Conservation (phyloP, 2,113 vertebrate genomes). For the Ageneiosus marmoratus region DNA sequence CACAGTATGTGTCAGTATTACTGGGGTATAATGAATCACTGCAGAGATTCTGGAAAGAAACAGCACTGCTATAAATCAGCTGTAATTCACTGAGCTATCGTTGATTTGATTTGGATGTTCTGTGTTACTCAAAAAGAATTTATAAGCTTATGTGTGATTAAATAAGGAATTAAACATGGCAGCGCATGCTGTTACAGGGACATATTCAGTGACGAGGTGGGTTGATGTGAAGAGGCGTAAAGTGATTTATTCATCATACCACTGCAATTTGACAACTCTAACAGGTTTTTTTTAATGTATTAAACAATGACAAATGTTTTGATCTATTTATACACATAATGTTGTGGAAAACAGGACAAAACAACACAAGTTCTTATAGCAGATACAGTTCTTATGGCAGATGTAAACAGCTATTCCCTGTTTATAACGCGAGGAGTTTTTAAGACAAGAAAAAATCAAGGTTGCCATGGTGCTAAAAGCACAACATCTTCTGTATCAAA, state of each 20-base stretch:
- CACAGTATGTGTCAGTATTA: constrained; percentile 11
- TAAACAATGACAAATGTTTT: background rate
- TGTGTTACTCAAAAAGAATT: background rate
- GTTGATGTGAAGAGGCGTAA: background rate
- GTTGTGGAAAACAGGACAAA: background rate
- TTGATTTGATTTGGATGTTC: background rate
- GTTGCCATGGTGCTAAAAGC: background rate
- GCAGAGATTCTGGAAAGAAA: background rate
- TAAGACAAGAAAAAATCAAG: background rate
- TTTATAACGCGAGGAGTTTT: background rate
- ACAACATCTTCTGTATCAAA: background rate
- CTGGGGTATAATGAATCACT: background rate
- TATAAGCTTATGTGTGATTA: background rate
- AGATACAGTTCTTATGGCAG: background rate
- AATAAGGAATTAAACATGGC: background rate
- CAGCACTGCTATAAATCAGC: background rate
- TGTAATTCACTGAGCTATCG: background rate
- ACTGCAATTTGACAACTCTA: background rate
- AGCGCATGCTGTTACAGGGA: background rate
- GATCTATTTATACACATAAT: background rate
- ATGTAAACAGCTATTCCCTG: background rate
- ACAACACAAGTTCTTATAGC: background rate
- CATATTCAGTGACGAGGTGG: background rate
- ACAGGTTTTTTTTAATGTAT: background rate
- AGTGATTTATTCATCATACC: background rate